phyloP scores from a whole-genome alignment of 2,797 vertebrate genomes.

The Coendou prehensilis region DNA sequence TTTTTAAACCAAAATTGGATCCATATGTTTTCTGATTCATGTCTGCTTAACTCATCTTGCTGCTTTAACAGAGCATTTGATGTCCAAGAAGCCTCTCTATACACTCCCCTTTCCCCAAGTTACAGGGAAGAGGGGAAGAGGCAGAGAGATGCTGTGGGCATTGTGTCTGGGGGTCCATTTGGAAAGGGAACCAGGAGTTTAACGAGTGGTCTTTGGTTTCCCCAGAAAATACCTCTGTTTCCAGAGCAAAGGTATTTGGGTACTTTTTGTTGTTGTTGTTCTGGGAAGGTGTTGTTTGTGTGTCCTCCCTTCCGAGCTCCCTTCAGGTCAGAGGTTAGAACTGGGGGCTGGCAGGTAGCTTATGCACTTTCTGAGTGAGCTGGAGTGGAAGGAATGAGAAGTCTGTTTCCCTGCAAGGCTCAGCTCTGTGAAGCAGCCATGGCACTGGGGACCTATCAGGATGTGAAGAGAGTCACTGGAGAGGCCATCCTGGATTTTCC shows the following conservation, averaged over 20 bases:
- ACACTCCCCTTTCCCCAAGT: background rate
- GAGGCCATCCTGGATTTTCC: background rate
- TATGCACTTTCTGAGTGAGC: background rate
- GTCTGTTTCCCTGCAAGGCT: background rate
- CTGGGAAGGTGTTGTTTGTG: background rate
- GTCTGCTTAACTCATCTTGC: conserved; percentile 72
- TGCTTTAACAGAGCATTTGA: conserved; percentile 48
- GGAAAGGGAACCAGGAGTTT: background rate
- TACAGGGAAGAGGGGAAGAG: background rate
- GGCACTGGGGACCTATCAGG: fast-evolving
- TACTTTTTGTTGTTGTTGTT: background rate
- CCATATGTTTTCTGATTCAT: conserved; percentile 85
- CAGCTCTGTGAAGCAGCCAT: fast-evolving
- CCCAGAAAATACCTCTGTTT: background rate
- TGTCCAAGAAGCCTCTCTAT: conserved; percentile 57
- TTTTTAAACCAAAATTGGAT: conserved; percentile 85
- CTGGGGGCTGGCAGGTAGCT: background rate
- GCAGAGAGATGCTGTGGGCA: fast-evolving
- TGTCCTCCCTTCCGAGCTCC: background rate
- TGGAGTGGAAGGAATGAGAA: fast-evolving
- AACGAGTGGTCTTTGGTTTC: background rate
- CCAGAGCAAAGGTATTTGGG: background rate
- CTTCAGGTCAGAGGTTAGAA: background rate
- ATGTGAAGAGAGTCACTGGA: fast-evolving
- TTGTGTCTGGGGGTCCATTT: background rate